Evolutionary conservation across 1,140 invertebrate genomes (phyloP), one percentile per base, ranked within the genome.

Genomic region (Melanaphis sacchari): DNA sequence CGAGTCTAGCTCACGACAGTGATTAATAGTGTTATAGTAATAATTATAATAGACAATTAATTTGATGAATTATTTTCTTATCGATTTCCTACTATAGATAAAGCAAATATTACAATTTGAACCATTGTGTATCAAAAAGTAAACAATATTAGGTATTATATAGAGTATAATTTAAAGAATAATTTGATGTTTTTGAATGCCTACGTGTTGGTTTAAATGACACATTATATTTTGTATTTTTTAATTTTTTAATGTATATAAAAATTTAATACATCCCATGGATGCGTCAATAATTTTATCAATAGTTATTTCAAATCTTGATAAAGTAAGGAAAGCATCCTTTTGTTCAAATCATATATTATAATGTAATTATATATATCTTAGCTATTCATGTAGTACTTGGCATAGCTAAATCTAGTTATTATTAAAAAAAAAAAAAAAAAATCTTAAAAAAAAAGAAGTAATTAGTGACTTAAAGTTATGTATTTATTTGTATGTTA

Each of bases 51-150:
- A 38, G 6, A 43, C 40, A 43, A 91, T 31, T 91, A 15, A 36
- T 91, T 91, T 36, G 59, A 76, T 43, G 18, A n/a, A 66, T 91
- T 91, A 54, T 91, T 36, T 90, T 59, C 90, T 8, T 66, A 91
- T 91, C 40, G 54, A 91, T 91, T 91, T 66, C 0, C n/a, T 41
- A 43, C 31, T 89, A 31, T 26, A 59, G 90, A 91, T 90, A 91
- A 90, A 91, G n/a, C 46, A 89, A 89, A 52, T 52, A 89, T 6
- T 38, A 89, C 0, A 88, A 88, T 89, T 49, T 88, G 49, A 36
- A 49, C 7, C 43, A 49, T 52, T 38, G 46, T 6, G 36, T 43
- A 85, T 85, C 15, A 31, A 43, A 43, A 31, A 46, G 5, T 43
- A n/a, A 15, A 18, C 46, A 66, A n/a, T 76, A n/a, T 76, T n/a